phyloP scores from a whole-genome alignment of 2,797 vertebrate species.

The Mormyrops boulengeri region DNA sequence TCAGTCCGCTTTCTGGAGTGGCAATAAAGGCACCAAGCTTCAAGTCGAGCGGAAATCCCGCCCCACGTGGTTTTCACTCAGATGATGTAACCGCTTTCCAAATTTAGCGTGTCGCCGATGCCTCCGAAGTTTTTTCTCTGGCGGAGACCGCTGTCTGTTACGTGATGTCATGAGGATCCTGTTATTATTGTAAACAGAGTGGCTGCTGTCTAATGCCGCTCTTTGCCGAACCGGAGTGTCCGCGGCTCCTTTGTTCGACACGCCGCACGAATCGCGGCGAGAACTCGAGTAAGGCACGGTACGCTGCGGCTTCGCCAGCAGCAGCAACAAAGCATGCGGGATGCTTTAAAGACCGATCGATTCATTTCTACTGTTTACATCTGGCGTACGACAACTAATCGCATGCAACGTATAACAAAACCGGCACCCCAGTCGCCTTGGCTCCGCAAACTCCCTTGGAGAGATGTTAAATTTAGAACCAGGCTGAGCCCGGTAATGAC shows the following conservation, averaged over 20 bases:
- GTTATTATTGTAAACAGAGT: conserved; percentile 39
- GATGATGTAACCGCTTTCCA: conserved; percentile 51
- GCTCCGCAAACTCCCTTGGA: not conserved
- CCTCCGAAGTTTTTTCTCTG: conserved; percentile 41
- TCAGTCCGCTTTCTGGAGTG: not conserved
- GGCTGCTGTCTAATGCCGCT: conserved; percentile 20
- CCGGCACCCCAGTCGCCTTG: conserved; percentile 10
- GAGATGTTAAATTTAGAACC: conserved; percentile 3
- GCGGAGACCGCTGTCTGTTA: conserved; percentile 50
- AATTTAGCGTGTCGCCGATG: conserved; percentile 41
- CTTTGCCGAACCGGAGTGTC: not conserved
- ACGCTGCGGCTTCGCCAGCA: not conserved
- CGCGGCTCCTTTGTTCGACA: conserved; percentile 23
- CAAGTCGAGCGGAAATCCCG: conserved; percentile 40
- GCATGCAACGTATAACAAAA: not conserved
- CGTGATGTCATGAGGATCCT: conserved; percentile 35
- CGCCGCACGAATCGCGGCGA: not conserved
- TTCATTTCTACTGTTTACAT: not conserved
- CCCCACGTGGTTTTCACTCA: conserved; percentile 39
- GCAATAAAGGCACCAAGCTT: not conserved
- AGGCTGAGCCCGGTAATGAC: not conserved
- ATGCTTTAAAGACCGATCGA: not conserved
- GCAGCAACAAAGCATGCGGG: not conserved
- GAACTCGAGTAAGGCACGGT: not conserved
- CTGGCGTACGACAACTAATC: not conserved